phyloP scores from a whole-genome alignment of 2,797 vertebrate genomes.

The Oreonectes daqikongensis region DNA sequence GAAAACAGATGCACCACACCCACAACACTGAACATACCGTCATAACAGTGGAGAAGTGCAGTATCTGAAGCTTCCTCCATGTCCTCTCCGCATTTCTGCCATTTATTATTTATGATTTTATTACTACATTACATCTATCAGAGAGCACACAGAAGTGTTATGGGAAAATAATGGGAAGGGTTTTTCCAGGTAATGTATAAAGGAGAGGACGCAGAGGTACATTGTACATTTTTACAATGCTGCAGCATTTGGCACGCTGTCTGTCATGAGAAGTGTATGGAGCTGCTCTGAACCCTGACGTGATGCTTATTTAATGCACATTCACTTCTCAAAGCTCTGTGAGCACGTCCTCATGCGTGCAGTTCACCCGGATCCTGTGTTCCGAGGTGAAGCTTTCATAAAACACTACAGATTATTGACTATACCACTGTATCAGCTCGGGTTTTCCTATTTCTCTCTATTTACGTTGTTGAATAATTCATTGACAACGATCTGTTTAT shows the following conservation, averaged over 20 bases:
- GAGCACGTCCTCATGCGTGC: neutral
- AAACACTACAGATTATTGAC: conserved; percentile 31
- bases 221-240: neutral
- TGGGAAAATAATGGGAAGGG: neutral
- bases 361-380: neutral
- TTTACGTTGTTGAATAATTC: conserved; percentile 50
- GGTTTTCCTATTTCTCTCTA: conserved; percentile 36
- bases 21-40: neutral
- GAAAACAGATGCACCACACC: too few species aligned
- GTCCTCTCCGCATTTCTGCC: neutral
- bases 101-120: conserved; percentile 23
- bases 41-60: neutral
- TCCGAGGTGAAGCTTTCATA: conserved; percentile 26
- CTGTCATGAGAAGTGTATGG: conserved; percentile 11
- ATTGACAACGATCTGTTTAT: too few species aligned
- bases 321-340: conserved; percentile 11
- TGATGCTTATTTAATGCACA: conserved; percentile 31
- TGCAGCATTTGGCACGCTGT: neutral
- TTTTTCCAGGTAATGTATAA: neutral
- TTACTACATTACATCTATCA: conserved; percentile 16
- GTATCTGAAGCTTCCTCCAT: neutral
- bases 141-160: too few species aligned
- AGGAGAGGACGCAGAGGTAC: neutral
- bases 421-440: conserved; percentile 18
- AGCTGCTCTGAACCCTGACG: conserved; percentile 6